Evolutionary conservation across 2,113 vertebrate species (phyloP).

Genomic region (Balaenoptera acutorostrata): DNA sequence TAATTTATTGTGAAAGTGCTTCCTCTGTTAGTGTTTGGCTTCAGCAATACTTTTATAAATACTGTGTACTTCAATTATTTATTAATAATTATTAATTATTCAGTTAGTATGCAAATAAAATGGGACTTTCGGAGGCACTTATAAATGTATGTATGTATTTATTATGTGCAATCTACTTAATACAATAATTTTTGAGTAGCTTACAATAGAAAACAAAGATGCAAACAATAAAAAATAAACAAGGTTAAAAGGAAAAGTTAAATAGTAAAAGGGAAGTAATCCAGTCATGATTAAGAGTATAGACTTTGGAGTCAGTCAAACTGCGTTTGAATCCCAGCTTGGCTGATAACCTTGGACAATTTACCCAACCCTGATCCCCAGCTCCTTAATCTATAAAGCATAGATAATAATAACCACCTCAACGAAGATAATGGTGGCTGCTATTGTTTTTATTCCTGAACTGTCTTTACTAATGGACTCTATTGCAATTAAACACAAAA

Average conservation of each 20-base stretch:
- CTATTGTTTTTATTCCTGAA: background rate
- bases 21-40: background rate
- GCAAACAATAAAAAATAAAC: background rate
- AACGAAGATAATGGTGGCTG: background rate
- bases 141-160: background rate
- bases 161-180: background rate
- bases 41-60: background rate
- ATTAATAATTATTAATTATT: background rate
- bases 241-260: background rate
- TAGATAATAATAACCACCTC: background rate
- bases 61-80: background rate
- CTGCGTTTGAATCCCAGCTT: constrained; percentile 29
- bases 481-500: constrained; percentile 23
- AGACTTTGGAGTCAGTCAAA: constrained; percentile 4
- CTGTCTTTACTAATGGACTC: background rate
- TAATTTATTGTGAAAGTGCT: background rate
- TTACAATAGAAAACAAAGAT: constrained; percentile 9
- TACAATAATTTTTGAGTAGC: constrained; percentile 39
- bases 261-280: background rate
- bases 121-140: background rate
- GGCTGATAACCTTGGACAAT: background rate
- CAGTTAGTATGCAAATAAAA: constrained; percentile 15
- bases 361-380: background rate
- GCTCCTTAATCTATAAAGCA: background rate
- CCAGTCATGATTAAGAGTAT: background rate